These are phyloP conservation scores for Therioaphis trifolii DNA, from an alignment of 2,888 invertebrate genomes.

Conservation along the genomic window DNA sequence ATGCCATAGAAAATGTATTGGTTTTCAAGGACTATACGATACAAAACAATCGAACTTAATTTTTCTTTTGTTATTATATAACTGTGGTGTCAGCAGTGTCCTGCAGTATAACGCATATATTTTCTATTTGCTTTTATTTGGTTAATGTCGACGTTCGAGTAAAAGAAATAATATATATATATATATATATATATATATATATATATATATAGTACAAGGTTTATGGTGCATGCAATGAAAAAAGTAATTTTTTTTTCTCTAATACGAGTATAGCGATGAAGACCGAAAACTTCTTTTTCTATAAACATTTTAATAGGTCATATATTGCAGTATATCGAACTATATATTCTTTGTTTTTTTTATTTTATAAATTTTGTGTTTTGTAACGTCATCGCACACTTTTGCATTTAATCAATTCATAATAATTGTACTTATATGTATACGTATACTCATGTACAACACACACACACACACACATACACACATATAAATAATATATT, in stretches of 20 bases:
- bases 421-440: neutral
- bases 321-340: neutral
- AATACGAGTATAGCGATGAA: neutral
- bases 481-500: neutral
- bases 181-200: too few species aligned
- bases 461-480: too few species aligned
- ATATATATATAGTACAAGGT: slow-evolving; percentile 29
- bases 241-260: slow-evolving; percentile 26
- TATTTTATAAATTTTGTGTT: neutral
- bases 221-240: slow-evolving; percentile 41
- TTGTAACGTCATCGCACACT: neutral
- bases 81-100: neutral
- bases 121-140: slow-evolving; percentile 18
- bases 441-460: neutral
- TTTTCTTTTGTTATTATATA: neutral
- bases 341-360: neutral
- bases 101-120: too few species aligned
- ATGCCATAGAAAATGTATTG: neutral
- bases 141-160: neutral
- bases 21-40: neutral
- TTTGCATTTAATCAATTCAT: neutral
- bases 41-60: neutral
- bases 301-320: slow-evolving; percentile 17
- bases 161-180: neutral
- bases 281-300: neutral